Evolutionary conservation across 2,113 vertebrate species (phyloP).

Genomic region (Bos taurus): ARS-UCD2.0 NC_037329.1:49121001-49121500

Average conservation of each 20-base stretch:
- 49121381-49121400: not conserved
- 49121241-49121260: not conserved
- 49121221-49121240: accelerated
- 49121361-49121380: not conserved
- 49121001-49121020: not conserved
- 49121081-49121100: not conserved
- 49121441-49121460: not conserved
- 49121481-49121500: not conserved
- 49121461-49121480: not conserved
- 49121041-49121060: not conserved
- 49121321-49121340: not conserved
- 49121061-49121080: not conserved
- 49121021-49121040: not conserved
- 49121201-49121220: not conserved
- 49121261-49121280: not conserved
- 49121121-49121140: not conserved
- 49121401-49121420: not conserved
- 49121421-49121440: not conserved
- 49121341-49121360: not conserved
- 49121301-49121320: not conserved
- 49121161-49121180: not conserved
- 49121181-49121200: not conserved
- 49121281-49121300: not conserved
- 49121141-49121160: not conserved
- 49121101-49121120: not conserved